Conservation (phyloP, 1,140 invertebrate species). For the Proales similis region DNA sequence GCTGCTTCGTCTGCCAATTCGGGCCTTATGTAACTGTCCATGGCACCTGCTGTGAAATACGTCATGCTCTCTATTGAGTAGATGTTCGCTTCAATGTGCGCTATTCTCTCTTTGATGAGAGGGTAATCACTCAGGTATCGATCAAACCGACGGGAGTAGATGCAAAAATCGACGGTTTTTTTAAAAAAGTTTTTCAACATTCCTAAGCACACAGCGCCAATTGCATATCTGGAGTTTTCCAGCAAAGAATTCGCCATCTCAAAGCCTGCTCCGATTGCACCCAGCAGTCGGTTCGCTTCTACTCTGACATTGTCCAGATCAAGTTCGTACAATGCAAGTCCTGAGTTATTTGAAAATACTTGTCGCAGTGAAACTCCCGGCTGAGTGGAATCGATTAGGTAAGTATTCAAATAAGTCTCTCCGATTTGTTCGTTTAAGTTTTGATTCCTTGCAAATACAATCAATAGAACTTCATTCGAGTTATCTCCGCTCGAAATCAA, state of each 20-base stretch:
- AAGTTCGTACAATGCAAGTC: constrained; percentile 17
- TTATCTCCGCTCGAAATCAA: background rate
- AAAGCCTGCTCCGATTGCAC: background rate
- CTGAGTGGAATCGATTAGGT: background rate
- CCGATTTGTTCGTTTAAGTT: background rate
- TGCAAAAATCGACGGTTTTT: constrained; percentile 20
- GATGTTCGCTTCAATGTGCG: constrained; percentile 51
- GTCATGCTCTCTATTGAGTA: constrained; percentile 72
- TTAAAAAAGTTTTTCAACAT: constrained; percentile 26
- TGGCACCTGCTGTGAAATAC: constrained; percentile 64
- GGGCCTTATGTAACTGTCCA: constrained; percentile 63
- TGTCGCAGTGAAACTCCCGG: constrained; percentile 8
- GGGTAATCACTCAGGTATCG: constrained; percentile 2
- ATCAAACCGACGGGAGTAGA: background rate
- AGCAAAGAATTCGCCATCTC: constrained; percentile 8
- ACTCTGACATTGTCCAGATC: constrained; percentile 6
- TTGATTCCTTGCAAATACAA: constrained; percentile 10
- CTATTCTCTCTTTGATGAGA: constrained; percentile 8
- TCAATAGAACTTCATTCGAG: constrained; percentile 2
- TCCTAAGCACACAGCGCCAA: constrained; percentile 9
- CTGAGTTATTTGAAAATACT: constrained; percentile 18
- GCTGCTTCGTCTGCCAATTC: constrained; percentile 59
- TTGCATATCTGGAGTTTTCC: constrained; percentile 10
- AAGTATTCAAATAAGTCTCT: constrained; percentile 1
- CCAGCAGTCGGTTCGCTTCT: background rate